A percentile compares a stretch with the other conserved stretches of the same genome.
phyloP scores from a whole-genome alignment of 1,140 invertebrate species.

The Ceratosolen solmsi region DNA sequence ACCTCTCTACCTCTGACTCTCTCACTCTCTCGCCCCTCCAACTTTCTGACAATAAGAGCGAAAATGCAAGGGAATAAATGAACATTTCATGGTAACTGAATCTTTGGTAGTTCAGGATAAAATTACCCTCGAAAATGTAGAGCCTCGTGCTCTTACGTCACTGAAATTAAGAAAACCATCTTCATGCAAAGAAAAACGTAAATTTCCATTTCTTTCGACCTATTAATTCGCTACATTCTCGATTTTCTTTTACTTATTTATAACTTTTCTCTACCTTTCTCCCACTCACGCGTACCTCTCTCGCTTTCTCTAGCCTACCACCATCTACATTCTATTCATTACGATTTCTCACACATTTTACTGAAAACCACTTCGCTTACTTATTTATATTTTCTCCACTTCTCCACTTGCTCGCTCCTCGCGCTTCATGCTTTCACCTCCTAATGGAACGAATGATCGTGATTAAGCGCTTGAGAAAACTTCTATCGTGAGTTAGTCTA shows the following conservation, averaged over 20 bases:
- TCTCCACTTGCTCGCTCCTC: background rate
- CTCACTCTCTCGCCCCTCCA: too few species aligned
- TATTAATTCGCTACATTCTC: background rate
- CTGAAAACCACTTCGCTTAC: background rate
- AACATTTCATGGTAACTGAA: slow-evolving; percentile 1
- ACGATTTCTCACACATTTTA: slow-evolving; percentile 12
- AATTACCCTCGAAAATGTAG: slow-evolving; percentile 20
- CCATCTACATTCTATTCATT: background rate
- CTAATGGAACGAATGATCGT: slow-evolving; percentile 22
- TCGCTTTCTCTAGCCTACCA: background rate
- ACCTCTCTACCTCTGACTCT: too few species aligned
- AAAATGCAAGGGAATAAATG: background rate
- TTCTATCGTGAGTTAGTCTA: slow-evolving; percentile 3
- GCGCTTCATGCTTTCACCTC: background rate
- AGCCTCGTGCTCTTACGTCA: background rate
- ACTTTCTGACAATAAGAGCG: slow-evolving; percentile 10
- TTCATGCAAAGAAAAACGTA: background rate
- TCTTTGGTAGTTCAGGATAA: background rate
- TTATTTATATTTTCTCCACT: slow-evolving; percentile 24
- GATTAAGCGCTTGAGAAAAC: slow-evolving; percentile 23
- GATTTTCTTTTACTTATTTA: background rate
- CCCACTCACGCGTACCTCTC: background rate
- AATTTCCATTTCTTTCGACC: background rate
- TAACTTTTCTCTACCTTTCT: too few species aligned
- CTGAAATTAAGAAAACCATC: slow-evolving; percentile 24